Evolutionary conservation across 2,888 invertebrate genomes (phyloP).

Genomic region (Caradrina kadenii): DNA sequence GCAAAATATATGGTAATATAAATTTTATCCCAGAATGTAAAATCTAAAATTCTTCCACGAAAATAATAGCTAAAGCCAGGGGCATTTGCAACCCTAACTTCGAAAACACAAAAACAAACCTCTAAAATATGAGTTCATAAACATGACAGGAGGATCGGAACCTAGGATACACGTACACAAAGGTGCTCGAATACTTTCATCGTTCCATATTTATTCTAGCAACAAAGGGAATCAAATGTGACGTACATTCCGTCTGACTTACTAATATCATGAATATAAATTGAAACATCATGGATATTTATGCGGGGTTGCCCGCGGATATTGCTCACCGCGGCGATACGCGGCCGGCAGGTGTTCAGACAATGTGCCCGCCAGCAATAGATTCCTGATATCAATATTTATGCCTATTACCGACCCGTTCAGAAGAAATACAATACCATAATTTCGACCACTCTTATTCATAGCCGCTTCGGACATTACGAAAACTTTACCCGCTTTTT

Average conservation of each 20-base stretch:
- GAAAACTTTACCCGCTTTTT: slow-evolving; percentile 57
- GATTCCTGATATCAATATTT: slow-evolving; percentile 88
- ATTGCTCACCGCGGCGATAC: slow-evolving; percentile 81
- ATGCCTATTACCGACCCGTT: slow-evolving; percentile 86
- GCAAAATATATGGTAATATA: slow-evolving; percentile 8
- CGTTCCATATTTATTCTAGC: slow-evolving; percentile 79
- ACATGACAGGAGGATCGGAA: slow-evolving; percentile 49
- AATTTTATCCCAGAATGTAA: slow-evolving; percentile 8
- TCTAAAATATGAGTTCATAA: slow-evolving; percentile 60
- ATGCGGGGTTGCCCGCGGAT: slow-evolving; percentile 84
- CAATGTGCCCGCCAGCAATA: slow-evolving; percentile 86
- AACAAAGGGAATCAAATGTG: slow-evolving; percentile 89
- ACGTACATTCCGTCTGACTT: slow-evolving; percentile 86
- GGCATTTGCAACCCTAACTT: slow-evolving; percentile 28
- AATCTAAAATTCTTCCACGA: slow-evolving; percentile 30
- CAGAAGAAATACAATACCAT: slow-evolving; percentile 80
- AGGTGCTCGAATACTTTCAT: slow-evolving; percentile 59
- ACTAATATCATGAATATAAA: slow-evolving; percentile 90
- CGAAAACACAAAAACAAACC: slow-evolving; percentile 44
- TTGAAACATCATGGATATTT: slow-evolving; percentile 89
- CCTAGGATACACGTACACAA: slow-evolving; percentile 49
- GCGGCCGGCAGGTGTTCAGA: slow-evolving; percentile 86
- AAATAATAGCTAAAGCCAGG: slow-evolving; percentile 17
- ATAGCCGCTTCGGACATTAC: slow-evolving; percentile 61
- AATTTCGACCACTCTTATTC: slow-evolving; percentile 71